A percentile compares a stretch with the other conserved stretches of the same genome.
phyloP scores from a whole-genome alignment of 2,888 invertebrate genomes.

The Drosophila austrosaltans region DNA sequence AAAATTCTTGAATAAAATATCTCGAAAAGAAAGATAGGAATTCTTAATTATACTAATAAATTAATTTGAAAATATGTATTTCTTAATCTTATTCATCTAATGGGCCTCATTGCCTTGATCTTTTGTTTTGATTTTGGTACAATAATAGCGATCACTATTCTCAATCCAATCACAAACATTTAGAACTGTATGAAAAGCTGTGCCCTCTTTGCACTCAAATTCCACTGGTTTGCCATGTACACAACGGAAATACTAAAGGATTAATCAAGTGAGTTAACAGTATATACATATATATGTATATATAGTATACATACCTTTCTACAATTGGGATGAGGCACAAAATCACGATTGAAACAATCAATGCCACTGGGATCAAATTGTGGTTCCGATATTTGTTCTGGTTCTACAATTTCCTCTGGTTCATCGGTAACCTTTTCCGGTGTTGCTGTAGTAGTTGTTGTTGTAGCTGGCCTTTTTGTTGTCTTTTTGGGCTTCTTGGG shows the following conservation, averaged over 20 bases:
- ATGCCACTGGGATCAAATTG: slow-evolving; percentile 74
- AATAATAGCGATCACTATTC: slow-evolving; percentile 86
- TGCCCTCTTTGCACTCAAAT: slow-evolving; percentile 89
- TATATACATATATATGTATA: neutral
- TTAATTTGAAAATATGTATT: neutral
- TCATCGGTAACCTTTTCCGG: slow-evolving; percentile 58
- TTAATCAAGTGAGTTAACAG: neutral
- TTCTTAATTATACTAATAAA: slow-evolving; percentile 26
- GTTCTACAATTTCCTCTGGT: slow-evolving; percentile 43
- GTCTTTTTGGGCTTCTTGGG: slow-evolving; percentile 77
- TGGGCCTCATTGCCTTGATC: slow-evolving; percentile 58
- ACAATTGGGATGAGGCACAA: slow-evolving; percentile 86
- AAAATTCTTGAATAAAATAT: slow-evolving; percentile 7
- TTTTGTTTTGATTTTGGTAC: slow-evolving; percentile 71
- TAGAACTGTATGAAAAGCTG: slow-evolving; percentile 88
- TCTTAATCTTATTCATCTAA: slow-evolving; percentile 22
- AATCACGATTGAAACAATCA: slow-evolving; percentile 85
- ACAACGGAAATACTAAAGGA: slow-evolving; percentile 91
- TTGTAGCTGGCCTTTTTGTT: slow-evolving; percentile 60
- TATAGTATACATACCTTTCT: slow-evolving; percentile 81
- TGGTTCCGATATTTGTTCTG: slow-evolving; percentile 25
- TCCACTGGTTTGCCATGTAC: slow-evolving; percentile 90
- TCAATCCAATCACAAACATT: slow-evolving; percentile 93
- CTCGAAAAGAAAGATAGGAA: slow-evolving; percentile 14
- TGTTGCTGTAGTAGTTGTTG: slow-evolving; percentile 60